phyloP scores from a whole-genome alignment of 1,140 invertebrate genomes.

The Sitobion miscanthi region DNA sequence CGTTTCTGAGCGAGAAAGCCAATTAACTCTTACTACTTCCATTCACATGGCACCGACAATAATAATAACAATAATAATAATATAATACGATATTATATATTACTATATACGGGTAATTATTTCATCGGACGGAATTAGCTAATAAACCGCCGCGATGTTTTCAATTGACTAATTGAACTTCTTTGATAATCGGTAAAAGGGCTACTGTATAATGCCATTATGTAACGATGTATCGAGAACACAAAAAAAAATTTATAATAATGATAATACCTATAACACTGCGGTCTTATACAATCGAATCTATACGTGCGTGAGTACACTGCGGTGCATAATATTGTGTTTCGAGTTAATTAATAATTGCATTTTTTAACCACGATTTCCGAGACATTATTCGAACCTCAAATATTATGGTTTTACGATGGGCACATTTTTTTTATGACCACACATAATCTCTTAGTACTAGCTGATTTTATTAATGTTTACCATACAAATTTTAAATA shows the following conservation, averaged over 20 bases:
- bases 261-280: background rate
- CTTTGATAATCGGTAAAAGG: background rate
- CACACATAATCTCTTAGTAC: background rate
- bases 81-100: slow-evolving; percentile 1
- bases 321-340: background rate
- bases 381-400: background rate
- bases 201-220: slow-evolving; percentile 10
- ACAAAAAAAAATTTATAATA: background rate
- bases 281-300: background rate
- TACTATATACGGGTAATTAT: background rate
- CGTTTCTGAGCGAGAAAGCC: background rate
- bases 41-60: background rate
- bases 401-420: background rate
- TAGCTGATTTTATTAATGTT: background rate
- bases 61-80: background rate
- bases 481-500: background rate
- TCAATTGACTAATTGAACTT: slow-evolving; percentile 22
- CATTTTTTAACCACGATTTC: background rate
- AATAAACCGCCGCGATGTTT: background rate
- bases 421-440: background rate
- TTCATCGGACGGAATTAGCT: background rate
- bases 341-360: background rate
- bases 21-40: background rate
- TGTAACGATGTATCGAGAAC: background rate
- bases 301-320: background rate